phyloP scores from a whole-genome alignment of 1,140 invertebrate species.

The Stegodyphus dumicola region DNA sequence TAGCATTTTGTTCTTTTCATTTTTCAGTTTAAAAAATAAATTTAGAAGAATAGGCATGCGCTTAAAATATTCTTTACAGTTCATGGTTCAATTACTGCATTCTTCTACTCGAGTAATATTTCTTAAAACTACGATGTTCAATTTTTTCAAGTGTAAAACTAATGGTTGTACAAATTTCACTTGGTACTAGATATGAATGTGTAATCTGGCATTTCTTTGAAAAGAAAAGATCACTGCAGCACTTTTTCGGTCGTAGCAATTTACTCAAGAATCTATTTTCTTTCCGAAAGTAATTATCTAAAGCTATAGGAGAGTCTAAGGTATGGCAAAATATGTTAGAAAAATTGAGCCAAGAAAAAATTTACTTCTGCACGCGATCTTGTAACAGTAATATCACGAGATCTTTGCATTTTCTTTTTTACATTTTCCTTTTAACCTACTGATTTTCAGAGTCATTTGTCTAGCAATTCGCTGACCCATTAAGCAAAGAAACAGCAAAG shows the following conservation, averaged over 20 bases:
- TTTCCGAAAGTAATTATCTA: constrained; percentile 47
- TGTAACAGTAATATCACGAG: constrained; percentile 28
- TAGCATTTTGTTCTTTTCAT: too few species aligned
- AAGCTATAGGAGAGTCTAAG: constrained; percentile 6
- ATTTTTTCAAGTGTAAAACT: too few species aligned
- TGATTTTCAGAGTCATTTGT: not conserved
- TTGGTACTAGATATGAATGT: not conserved
- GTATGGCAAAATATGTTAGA: constrained; percentile 22
- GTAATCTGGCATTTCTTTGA: not conserved
- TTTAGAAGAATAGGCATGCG: too few species aligned
- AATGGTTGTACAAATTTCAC: too few species aligned
- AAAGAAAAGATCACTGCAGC: not conserved
- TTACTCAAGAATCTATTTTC: constrained; percentile 38
- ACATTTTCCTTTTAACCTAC: not conserved
- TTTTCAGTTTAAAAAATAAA: too few species aligned
- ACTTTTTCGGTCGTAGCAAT: not conserved
- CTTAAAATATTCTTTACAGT: too few species aligned
- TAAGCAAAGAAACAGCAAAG: too few species aligned
- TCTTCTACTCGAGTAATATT: too few species aligned
- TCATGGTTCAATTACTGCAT: too few species aligned
- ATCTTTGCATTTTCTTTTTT: constrained; percentile 8
- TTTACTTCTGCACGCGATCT: constrained; percentile 11
- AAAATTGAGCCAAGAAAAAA: constrained; percentile 30
- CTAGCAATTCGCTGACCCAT: too few species aligned
- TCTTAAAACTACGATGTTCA: too few species aligned